These are phyloP conservation scores for Tiliacea citrago DNA, from an alignment of 2,888 invertebrate species.

Conservation along the genomic window DNA sequence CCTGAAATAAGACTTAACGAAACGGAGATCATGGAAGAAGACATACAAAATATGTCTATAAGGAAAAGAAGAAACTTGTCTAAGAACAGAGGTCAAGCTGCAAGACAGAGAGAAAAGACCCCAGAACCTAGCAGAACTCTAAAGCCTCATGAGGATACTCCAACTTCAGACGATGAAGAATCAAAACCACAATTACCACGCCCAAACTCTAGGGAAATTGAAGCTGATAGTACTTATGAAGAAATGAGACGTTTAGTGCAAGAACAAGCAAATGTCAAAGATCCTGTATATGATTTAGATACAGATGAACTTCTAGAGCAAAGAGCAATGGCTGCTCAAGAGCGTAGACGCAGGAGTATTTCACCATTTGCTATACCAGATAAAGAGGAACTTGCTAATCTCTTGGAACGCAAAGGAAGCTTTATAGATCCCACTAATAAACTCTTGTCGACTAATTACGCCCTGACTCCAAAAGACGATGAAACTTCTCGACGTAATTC, in stretches of 20 bases:
- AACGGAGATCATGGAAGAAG: conserved; percentile 79
- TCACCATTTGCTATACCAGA: conserved; percentile 88
- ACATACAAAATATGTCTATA: conserved; percentile 88
- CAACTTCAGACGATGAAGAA: conserved; percentile 91
- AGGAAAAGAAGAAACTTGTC: conserved; percentile 92
- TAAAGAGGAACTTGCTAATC: conserved; percentile 78
- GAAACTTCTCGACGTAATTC: conserved; percentile 80
- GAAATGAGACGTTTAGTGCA: conserved; percentile 88
- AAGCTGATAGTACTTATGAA: conserved; percentile 87
- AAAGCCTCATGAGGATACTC: conserved; percentile 91
- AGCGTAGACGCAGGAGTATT: conserved; percentile 88
- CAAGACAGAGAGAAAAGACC: conserved; percentile 88
- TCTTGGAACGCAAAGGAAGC: conserved; percentile 86
- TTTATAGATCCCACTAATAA: conserved; percentile 89
- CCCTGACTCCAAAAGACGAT: conserved; percentile 84
- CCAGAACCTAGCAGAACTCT: conserved; percentile 87
- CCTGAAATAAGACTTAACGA: conserved; percentile 72
- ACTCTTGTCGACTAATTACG: conserved; percentile 85
- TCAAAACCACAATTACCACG: conserved; percentile 70
- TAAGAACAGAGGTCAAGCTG: conserved; percentile 88
- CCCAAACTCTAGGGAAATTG: conserved; percentile 82
- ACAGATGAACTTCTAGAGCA: conserved; percentile 87
- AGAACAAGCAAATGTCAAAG: conserved; percentile 82
- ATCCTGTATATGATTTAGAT: conserved; percentile 87
- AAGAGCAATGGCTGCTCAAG: conserved; percentile 83